Conservation (phyloP, 2,113 vertebrate species). For the Cyprinodon tularosa region DNA sequence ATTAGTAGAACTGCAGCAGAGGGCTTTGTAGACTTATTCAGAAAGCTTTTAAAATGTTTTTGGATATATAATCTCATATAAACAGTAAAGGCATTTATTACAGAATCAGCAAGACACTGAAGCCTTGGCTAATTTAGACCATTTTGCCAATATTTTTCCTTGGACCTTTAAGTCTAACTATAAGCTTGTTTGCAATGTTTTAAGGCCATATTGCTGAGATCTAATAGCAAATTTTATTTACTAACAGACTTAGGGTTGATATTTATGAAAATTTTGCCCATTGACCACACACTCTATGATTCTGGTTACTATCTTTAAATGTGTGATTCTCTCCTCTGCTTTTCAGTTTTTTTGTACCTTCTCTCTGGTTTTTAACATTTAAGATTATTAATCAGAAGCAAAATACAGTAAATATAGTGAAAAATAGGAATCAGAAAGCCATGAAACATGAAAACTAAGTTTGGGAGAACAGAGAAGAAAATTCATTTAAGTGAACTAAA, state of each 20-base stretch:
- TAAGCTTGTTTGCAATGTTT: not conserved
- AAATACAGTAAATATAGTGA: not conserved
- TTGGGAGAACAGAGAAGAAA: constrained; percentile 19
- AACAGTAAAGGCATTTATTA: not conserved
- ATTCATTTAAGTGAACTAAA: constrained; percentile 4
- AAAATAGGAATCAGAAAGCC: constrained; percentile 6
- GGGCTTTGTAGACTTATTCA: not conserved
- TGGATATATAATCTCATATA: not conserved
- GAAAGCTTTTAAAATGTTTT: not conserved
- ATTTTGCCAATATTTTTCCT: not conserved
- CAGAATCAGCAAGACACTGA: not conserved
- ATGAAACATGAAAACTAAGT: constrained; percentile 1
- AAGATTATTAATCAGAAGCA: constrained; percentile 48
- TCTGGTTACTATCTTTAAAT: constrained; percentile 6
- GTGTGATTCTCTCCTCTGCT: constrained; percentile 20
- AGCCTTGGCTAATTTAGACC: not conserved
- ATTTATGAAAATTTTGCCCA: not conserved
- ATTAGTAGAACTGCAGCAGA: too few species aligned
- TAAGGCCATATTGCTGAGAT: not conserved
- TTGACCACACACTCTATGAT: not conserved
- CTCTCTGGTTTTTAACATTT: constrained; percentile 60
- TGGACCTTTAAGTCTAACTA: not conserved
- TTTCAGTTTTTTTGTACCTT: constrained; percentile 14
- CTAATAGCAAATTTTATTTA: not conserved
- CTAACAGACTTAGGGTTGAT: not conserved